Evolutionary conservation across 2,888 invertebrate species (phyloP).

Genomic region (Drosophila anomelani): DNA sequence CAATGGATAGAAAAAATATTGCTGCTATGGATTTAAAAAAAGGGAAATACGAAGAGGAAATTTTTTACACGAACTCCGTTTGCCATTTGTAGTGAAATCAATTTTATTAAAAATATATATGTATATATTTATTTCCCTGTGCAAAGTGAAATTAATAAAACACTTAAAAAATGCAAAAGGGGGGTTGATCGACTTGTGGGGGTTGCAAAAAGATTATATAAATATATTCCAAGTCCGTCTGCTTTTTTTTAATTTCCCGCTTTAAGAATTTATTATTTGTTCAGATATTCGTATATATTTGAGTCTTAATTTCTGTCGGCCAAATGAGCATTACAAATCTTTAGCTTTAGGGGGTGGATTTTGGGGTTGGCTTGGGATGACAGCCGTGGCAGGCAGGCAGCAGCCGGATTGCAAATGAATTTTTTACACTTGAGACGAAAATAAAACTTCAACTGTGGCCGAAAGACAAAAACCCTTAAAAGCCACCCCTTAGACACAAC

Average conservation of each 20-base stretch:
- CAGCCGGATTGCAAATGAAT: constrained; percentile 69
- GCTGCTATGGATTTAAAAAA: constrained; percentile 55
- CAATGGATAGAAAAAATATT: constrained; percentile 51
- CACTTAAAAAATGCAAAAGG: constrained; percentile 23
- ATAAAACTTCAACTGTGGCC: constrained; percentile 50
- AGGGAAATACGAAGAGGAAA: constrained; percentile 45
- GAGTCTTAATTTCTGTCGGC: constrained; percentile 72
- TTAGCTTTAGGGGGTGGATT: constrained; percentile 5
- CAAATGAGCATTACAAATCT: constrained; percentile 73
- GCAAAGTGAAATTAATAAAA: constrained; percentile 64
- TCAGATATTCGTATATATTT: constrained; percentile 37
- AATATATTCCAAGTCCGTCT: constrained; percentile 6
- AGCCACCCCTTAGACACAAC: constrained; percentile 33
- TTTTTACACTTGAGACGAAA: constrained; percentile 76
- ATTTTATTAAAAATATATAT: constrained; percentile 58
- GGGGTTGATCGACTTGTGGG: constrained; percentile 19
- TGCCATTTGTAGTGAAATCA: constrained; percentile 61
- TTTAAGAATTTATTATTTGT: constrained; percentile 61
- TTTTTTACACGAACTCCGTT: constrained; percentile 34
- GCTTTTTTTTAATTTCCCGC: constrained; percentile 29
- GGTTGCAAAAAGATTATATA: neutral
- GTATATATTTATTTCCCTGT: constrained; percentile 42
- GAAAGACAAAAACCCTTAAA: constrained; percentile 31
- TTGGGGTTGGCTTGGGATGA: constrained; percentile 10
- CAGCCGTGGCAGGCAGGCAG: constrained; percentile 3